Conservation (phyloP, 2,113 vertebrate species). For the Phaetusa simplex region DNA sequence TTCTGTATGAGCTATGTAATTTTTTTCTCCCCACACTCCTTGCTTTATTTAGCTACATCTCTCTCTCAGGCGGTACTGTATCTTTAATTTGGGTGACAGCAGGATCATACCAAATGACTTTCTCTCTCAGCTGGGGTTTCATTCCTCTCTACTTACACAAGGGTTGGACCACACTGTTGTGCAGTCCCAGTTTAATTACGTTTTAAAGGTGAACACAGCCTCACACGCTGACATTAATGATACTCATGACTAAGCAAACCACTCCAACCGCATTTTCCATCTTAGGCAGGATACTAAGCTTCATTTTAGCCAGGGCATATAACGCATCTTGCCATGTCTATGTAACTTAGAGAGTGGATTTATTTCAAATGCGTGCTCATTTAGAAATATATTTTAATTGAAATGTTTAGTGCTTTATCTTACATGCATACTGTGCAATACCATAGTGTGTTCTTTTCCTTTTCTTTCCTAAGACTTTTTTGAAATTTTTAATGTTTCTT, state of each 20-base stretch:
- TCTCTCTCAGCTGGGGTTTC: neutral
- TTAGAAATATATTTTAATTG: constrained; percentile 55
- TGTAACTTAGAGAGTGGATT: constrained; percentile 16
- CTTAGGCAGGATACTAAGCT: constrained; percentile 18
- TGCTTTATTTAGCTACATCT: neutral
- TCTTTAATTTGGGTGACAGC: constrained; percentile 9
- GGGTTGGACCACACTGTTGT: neutral
- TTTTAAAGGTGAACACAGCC: constrained; percentile 12
- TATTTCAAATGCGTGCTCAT: constrained; percentile 32
- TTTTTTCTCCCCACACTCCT: neutral
- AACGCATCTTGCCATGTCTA: neutral
- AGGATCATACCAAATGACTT: neutral
- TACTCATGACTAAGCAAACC: neutral
- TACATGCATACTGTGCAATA: constrained; percentile 62
- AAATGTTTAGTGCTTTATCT: constrained; percentile 57
- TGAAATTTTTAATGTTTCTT: neutral
- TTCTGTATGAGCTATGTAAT: neutral
- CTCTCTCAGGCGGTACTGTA: neutral
- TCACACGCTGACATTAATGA: neutral
- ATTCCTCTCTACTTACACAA: neutral
- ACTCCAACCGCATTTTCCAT: neutral
- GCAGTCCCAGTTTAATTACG: neutral
- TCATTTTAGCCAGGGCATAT: neutral
- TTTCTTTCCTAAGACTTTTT: neutral
- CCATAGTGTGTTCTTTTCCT: constrained; percentile 36